Evolutionary conservation across 2,797 vertebrate species (phyloP).

Genomic region (Petrocephalus schoutedeni): DNA sequence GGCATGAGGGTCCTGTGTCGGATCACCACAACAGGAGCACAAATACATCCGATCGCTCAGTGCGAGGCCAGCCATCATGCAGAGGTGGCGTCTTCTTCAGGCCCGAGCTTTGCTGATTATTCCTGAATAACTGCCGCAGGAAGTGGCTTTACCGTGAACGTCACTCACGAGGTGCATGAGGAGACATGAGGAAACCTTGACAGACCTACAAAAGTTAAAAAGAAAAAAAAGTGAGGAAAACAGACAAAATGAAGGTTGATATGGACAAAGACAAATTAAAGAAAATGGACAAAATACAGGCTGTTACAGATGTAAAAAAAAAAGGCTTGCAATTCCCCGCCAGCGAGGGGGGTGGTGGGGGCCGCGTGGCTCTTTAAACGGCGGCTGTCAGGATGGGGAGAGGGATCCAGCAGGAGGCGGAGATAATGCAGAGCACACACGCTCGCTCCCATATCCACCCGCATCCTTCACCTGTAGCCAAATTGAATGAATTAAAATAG

Average conservation of each 20-base stretch:
- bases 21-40: background rate
- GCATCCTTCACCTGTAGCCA: conserved; percentile 41
- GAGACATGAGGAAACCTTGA: background rate
- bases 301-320: background rate
- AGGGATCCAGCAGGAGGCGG: conserved; percentile 20
- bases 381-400: conserved; percentile 26
- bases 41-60: background rate
- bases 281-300: background rate
- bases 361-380: conserved; percentile 1
- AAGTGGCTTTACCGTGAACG: background rate
- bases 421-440: conserved; percentile 32
- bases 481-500: conserved; percentile 43
- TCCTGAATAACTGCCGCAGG: background rate
- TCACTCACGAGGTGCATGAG: background rate
- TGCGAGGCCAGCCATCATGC: background rate
- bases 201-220: background rate
- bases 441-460: conserved; percentile 37
- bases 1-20: background rate
- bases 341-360: background rate
- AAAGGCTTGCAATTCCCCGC: background rate
- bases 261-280: background rate
- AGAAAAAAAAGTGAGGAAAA: background rate
- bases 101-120: background rate
- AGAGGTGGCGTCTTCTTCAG: background rate
- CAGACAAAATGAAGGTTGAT: background rate